A percentile compares a stretch with the other conserved stretches of the same genome.
Evolutionary conservation across 2,888 invertebrate genomes (phyloP).

Genomic region (Dryococelus australis): DNA sequence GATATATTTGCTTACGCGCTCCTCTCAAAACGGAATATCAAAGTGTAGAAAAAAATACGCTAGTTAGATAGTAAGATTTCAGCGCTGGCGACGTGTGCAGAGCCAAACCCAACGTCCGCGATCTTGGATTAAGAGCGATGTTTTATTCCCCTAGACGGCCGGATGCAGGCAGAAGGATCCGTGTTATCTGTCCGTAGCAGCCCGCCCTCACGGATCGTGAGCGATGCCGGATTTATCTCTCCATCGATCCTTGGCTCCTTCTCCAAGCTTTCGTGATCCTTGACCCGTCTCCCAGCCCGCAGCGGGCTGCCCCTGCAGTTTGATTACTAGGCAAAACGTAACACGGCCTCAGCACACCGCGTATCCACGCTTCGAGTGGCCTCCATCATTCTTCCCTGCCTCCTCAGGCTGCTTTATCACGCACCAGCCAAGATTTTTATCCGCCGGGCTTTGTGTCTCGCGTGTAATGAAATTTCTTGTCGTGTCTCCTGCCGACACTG

Average conservation of each 20-base stretch:
- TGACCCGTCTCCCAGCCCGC: not conserved
- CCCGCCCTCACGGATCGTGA: not conserved
- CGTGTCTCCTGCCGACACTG: not conserved
- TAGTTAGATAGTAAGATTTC: too few relatives aligned
- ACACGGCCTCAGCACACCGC: not conserved
- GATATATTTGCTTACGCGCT: too few relatives aligned
- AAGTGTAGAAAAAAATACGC: too few relatives aligned
- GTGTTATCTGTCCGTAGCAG: not conserved
- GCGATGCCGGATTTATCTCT: not conserved
- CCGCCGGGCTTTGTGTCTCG: not conserved
- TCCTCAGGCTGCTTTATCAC: not conserved
- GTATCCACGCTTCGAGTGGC: not conserved
- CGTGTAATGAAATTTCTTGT: not conserved
- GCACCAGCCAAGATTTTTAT: not conserved
- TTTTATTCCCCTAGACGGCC: not conserved
- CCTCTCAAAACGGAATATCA: too few relatives aligned
- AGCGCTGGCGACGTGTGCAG: too few relatives aligned
- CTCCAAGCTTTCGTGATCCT: not conserved
- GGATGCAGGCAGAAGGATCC: not conserved
- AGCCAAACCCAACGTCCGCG: too few relatives aligned
- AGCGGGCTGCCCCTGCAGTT: not conserved
- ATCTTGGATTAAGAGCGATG: not conserved
- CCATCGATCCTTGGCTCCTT: not conserved
- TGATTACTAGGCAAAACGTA: conserved; percentile 4
- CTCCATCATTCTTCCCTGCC: not conserved